Evolutionary conservation across 2,888 invertebrate genomes (phyloP).

Genomic region (Phyto melanocephala): DNA sequence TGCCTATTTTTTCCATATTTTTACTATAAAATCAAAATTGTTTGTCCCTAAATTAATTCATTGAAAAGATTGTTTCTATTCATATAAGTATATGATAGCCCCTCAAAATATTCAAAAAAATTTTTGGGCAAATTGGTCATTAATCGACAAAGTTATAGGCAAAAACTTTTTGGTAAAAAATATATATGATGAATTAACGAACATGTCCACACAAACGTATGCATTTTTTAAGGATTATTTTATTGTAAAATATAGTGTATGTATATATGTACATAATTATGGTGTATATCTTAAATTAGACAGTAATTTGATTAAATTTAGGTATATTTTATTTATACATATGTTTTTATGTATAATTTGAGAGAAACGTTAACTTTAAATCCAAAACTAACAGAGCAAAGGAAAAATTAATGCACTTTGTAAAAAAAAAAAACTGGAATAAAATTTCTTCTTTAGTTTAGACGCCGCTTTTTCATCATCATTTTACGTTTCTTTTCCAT

Average conservation of each 20-base stretch:
- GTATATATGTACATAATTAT: not conserved
- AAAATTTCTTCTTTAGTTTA: constrained; percentile 33
- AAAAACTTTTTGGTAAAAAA: too few species aligned
- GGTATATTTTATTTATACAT: constrained; percentile 11
- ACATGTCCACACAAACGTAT: too few species aligned
- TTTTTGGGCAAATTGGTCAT: too few species aligned
- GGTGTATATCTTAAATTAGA: constrained; percentile 1
- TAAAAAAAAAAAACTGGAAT: not conserved
- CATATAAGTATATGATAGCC: too few species aligned
- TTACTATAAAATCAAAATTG: too few species aligned
- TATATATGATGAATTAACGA: too few species aligned
- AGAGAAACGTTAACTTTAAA: constrained; percentile 37
- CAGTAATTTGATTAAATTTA: constrained; percentile 44
- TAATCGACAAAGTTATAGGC: too few species aligned
- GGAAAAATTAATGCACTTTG: not conserved
- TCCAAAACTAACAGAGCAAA: constrained; percentile 2
- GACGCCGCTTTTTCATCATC: constrained; percentile 70
- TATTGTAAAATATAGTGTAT: constrained; percentile 57
- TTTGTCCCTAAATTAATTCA: too few species aligned
- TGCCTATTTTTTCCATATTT: too few species aligned
- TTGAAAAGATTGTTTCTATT: too few species aligned
- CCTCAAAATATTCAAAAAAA: too few species aligned
- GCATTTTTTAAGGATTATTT: not conserved
- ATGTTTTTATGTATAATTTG: constrained; percentile 39
- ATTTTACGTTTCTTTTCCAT: constrained; percentile 84